phyloP scores from a whole-genome alignment of 2,113 vertebrate species.

The Podarcis muralis region DNA sequence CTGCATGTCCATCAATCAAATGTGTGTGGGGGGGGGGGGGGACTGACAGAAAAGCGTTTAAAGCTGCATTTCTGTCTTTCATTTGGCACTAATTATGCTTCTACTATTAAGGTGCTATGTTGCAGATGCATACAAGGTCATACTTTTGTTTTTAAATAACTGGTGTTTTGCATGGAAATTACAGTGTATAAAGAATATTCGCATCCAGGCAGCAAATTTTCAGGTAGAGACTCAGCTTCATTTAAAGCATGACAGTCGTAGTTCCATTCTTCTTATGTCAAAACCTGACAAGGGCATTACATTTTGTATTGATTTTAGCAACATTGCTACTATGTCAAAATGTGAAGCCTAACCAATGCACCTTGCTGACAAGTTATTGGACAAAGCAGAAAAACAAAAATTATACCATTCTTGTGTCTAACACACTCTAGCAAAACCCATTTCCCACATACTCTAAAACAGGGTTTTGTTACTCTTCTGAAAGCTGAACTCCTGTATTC shows the following conservation, averaged over 20 bases:
- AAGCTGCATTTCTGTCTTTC: too few species aligned
- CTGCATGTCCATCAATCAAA: too few species aligned
- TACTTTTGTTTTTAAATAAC: not conserved
- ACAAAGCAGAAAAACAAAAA: not conserved
- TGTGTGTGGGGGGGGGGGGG: too few species aligned
- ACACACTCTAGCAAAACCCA: not conserved
- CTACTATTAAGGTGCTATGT: not conserved
- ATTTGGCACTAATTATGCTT: not conserved
- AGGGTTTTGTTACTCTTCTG: not conserved
- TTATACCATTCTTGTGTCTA: not conserved
- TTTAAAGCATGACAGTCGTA: not conserved
- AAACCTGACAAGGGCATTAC: not conserved
- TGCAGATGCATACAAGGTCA: not conserved
- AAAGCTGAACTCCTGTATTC: not conserved
- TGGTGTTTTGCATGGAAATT: too few species aligned
- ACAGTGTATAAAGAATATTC: not conserved
- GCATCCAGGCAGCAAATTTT: not conserved
- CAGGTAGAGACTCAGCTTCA: not conserved
- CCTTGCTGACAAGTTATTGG: not conserved
- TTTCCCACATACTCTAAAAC: not conserved
- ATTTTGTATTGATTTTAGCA: conserved; percentile 18
- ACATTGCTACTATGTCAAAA: not conserved
- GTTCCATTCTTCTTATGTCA: conserved; percentile 9
- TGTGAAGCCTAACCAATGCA: not conserved
- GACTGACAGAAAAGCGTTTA: not conserved